These are phyloP conservation scores for Clytia hemisphaerica DNA, from an alignment of 30 jellyfish, hydroid and myxozoan species.

Conservation along the genomic window DNA sequence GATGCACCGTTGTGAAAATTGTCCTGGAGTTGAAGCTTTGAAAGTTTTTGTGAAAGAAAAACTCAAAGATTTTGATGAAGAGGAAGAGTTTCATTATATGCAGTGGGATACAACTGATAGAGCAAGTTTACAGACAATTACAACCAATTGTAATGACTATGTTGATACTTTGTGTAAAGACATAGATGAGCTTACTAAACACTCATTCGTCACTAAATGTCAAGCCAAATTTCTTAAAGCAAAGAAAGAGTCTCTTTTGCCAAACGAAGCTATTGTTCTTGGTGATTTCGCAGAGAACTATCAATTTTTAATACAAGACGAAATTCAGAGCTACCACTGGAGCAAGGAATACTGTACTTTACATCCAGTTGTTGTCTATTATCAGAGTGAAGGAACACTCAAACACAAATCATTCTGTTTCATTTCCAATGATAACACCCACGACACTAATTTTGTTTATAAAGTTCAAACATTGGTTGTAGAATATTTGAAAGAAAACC, in stretches of 20 bases:
- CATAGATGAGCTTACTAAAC: conserved; percentile 41
- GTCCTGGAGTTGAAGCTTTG: conserved; percentile 28
- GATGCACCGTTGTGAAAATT: conserved; percentile 53
- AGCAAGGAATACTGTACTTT: conserved; percentile 42
- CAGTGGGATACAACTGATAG: conserved; percentile 65
- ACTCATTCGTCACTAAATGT: conserved; percentile 50
- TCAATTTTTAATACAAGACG: conserved; percentile 61
- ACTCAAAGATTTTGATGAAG: conserved; percentile 30
- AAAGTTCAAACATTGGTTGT: conserved; percentile 11
- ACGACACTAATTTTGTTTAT: conserved; percentile 35
- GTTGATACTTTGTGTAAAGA: conserved; percentile 30
- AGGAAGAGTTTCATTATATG: conserved; percentile 22
- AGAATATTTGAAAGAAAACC: conserved; percentile 5
- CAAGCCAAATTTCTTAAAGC: conserved; percentile 38
- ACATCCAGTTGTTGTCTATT: conserved; percentile 59
- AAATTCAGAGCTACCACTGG: conserved; percentile 60
- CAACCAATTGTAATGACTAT: conserved; percentile 13
- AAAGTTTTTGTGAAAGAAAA: conserved; percentile 19
- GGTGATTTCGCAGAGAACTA: conserved; percentile 63
- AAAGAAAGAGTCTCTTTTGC: conserved; percentile 40
- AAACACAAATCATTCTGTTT: conserved; percentile 34
- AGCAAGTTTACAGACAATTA: conserved; percentile 30
- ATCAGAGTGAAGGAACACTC: conserved; percentile 8
- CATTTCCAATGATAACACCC: conserved; percentile 43
- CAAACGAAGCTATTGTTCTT: conserved; percentile 29